Evolutionary conservation across 2,888 invertebrate species (phyloP), one percentile per base, ranked within the genome.

Genomic region (Lasioglossum malachurum): DNA sequence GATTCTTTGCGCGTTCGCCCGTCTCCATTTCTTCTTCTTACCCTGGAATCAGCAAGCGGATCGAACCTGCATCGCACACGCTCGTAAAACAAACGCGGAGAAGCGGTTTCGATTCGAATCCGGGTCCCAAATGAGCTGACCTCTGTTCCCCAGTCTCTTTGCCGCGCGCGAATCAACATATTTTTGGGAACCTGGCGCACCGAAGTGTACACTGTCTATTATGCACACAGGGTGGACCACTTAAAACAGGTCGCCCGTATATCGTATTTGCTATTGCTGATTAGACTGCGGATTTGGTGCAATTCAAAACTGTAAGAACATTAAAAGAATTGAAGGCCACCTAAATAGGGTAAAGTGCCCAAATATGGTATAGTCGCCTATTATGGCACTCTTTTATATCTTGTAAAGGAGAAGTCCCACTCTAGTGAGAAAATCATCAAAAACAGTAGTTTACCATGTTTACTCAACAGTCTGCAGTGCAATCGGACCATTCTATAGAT

Each of bases 11-110:
- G 86, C 44, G 80, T 91, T 82, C 35, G 86, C 35, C 64, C 88
- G 89, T 44, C 89, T 87, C 87, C 86, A 88, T 73, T 87, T 91
- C 67, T 80, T 91, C 44, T 41, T 80, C 64, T 46, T 77, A 4
- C 5, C 75, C 91, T 91, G 53, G n/a, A 87, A 90, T 83, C 78
- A 27, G 27, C 12, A 27, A 27, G 14, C 27, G 27, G 27, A 60
- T 27, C 5, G 60, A 60, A 4, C 27, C 60, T 27, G 60, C 60
- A 60, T 60, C 12, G 27, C 14, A 27, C 60, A 27, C 14, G 5
- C 5, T 14, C 14, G 27, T n/a, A 27, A 27, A 27, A 27, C 60
- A 60, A 27, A 60, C 60, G 5, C 60, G 8, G 8, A 14, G 5
- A 16, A 60, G 14, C 60, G 10, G 27, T 27, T 60, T 60, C 60